Evolutionary conservation across 2,113 vertebrate species (phyloP).

Genomic region (Ceyx cyanopectus): DNA sequence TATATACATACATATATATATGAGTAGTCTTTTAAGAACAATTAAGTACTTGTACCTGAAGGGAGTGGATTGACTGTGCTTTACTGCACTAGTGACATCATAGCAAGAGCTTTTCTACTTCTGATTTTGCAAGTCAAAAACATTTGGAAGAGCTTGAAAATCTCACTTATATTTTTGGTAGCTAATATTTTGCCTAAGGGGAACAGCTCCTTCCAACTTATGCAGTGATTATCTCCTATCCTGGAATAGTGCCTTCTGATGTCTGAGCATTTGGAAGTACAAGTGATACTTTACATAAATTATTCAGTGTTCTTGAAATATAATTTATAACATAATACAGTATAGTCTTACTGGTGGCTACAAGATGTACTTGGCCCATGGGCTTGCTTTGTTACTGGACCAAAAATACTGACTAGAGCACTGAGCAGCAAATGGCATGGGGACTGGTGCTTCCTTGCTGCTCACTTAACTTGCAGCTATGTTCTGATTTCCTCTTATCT

Average conservation of each 20-base stretch:
- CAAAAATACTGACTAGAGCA: neutral
- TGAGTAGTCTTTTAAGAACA: neutral
- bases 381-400: neutral
- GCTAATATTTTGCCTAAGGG: slow-evolving; percentile 66
- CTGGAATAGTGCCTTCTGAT: slow-evolving; percentile 63
- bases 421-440: neutral
- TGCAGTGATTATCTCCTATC: slow-evolving; percentile 44
- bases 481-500: neutral
- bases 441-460: neutral
- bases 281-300: slow-evolving; percentile 65
- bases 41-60: neutral
- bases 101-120: slow-evolving; percentile 19
- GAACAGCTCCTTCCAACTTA: slow-evolving; percentile 49
- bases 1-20: neutral
- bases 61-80: neutral
- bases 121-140: slow-evolving; percentile 14
- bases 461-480: neutral
- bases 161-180: slow-evolving; percentile 65
- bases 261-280: slow-evolving; percentile 61
- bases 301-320: slow-evolving; percentile 69
- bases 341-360: slow-evolving; percentile 4
- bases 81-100: neutral
- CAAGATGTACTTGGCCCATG: neutral
- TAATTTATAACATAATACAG: slow-evolving; percentile 37
- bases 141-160: slow-evolving; percentile 42